phyloP scores from a whole-genome alignment of 1,140 invertebrate species.

The Rhagoletis zephyria region DNA sequence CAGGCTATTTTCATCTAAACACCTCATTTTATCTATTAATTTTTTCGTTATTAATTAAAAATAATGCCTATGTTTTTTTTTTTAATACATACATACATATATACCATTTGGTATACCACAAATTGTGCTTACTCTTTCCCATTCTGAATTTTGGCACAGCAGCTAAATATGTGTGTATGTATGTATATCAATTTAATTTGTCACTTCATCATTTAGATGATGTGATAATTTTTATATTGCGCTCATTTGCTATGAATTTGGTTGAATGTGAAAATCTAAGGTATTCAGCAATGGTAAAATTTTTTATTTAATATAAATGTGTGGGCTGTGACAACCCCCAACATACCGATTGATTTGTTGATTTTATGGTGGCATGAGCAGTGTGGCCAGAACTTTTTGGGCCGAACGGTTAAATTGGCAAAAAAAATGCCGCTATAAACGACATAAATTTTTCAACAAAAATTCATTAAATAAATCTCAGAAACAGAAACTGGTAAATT shows the following conservation, averaged over 20 bases:
- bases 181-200: constrained; percentile 38
- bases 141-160: constrained; percentile 4
- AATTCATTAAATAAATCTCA: too few species aligned
- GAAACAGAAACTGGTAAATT: too few species aligned
- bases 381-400: too few species aligned
- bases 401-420: too few species aligned
- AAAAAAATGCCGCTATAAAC: too few species aligned
- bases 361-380: too few species aligned
- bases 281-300: background rate
- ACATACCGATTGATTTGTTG: background rate
- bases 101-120: too few species aligned
- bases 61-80: too few species aligned
- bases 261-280: background rate
- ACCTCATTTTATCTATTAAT: background rate
- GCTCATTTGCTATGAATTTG: background rate
- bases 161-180: background rate
- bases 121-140: background rate
- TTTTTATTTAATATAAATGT: background rate
- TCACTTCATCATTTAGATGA: background rate
- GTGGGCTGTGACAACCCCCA: constrained; percentile 10
- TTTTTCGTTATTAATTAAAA: background rate
- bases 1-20: constrained; percentile 16
- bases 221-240: background rate
- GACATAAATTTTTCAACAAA: too few species aligned
- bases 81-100: too few species aligned